Conservation (phyloP, 2,797 vertebrate species). For the Notamacropus eugenii region DNA sequence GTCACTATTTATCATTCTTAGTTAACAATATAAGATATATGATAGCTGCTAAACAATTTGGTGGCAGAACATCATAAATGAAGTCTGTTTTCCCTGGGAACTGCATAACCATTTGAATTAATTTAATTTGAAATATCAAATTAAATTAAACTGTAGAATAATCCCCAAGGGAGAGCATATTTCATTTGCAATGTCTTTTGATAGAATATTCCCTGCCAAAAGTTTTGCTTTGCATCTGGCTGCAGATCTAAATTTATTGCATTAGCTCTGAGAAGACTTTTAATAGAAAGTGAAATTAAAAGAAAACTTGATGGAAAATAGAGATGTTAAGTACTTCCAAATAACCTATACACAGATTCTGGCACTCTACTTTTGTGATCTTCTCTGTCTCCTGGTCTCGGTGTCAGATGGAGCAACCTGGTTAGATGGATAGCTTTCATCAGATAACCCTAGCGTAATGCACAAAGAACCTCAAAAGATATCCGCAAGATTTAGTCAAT, state of each 20-base stretch:
- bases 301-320: constrained; percentile 72
- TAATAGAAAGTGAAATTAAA: constrained; percentile 88
- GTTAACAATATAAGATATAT: constrained; percentile 85
- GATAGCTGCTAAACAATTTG: constrained; percentile 87
- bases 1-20: constrained; percentile 85
- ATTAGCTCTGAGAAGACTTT: constrained; percentile 88
- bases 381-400: not conserved
- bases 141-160: constrained; percentile 91
- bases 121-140: constrained; percentile 91
- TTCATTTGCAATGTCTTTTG: constrained; percentile 90
- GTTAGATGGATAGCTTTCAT: constrained; percentile 9
- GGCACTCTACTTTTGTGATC: not conserved
- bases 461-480: constrained; percentile 13
- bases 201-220: constrained; percentile 88
- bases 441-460: not conserved
- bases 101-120: constrained; percentile 90
- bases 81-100: constrained; percentile 89
- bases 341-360: not conserved
- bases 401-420: not conserved
- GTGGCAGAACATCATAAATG: constrained; percentile 88
- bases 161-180: constrained; percentile 88
- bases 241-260: constrained; percentile 89
- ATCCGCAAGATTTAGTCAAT: not conserved
- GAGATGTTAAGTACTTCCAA: constrained; percentile 68
- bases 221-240: constrained; percentile 89